A percentile compares a stretch with the other conserved stretches of the same genome.
Conservation (phyloP, 1,140 invertebrate genomes). For the Lepidurus couesii region DNA sequence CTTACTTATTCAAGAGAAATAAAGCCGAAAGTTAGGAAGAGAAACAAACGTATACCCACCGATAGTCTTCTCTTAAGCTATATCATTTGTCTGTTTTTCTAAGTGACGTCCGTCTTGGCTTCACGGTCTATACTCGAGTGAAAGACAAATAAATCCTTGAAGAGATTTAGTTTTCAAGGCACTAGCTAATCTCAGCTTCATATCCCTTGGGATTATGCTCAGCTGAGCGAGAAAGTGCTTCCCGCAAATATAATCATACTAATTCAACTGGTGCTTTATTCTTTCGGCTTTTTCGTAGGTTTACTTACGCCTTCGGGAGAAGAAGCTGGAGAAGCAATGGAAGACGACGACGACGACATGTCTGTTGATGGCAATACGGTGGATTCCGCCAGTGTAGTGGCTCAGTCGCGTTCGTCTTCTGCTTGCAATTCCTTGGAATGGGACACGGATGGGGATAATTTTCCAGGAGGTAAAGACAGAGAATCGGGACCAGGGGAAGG, state of each 20-base stretch:
- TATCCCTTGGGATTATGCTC: no score
- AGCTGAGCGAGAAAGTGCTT: no score
- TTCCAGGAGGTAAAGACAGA: not conserved
- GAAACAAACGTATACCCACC: no score
- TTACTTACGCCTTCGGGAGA: conserved; percentile 2
- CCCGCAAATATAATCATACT: not conserved
- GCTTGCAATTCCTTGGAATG: conserved; percentile 31
- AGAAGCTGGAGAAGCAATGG: not conserved
- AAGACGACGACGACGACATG: conserved; percentile 33
- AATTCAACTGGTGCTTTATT: not conserved
- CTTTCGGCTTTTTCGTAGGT: not conserved
- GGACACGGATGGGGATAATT: conserved; percentile 29
- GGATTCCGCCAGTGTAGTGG: not conserved
- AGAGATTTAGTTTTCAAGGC: no score
- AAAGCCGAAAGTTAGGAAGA: no score
- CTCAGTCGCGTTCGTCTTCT: conserved; percentile 25
- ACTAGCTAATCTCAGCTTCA: no score
- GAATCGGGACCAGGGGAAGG: not conserved
- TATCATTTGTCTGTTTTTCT: no score
- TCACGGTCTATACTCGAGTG: no score
- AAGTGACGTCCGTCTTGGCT: no score
- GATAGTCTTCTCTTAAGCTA: no score
- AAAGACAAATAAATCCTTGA: no score
- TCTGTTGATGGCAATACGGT: conserved; percentile 15
- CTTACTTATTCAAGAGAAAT: not conserved